phyloP scores from a whole-genome alignment of 2,113 vertebrate genomes.

The Chloroceryle aenea region DNA sequence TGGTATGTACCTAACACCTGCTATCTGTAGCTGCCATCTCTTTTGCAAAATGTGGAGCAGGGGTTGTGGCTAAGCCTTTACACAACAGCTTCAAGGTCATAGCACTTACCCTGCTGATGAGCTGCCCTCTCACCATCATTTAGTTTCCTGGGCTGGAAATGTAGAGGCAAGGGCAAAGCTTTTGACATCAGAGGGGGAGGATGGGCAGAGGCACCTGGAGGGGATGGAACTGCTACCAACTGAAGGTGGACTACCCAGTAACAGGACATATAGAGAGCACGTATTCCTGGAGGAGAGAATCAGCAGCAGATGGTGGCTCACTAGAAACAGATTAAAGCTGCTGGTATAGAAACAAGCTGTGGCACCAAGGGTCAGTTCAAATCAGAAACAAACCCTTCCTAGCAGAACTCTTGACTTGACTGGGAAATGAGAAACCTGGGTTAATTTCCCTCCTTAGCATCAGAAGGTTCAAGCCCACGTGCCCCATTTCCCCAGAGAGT shows the following conservation, averaged over 20 bases:
- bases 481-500: not conserved
- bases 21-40: not conserved
- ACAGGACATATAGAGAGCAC: fast-evolving
- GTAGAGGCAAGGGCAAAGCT: not conserved
- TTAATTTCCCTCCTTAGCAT: not conserved
- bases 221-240: not conserved
- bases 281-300: not conserved
- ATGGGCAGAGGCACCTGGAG: not conserved
- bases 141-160: not conserved
- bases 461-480: not conserved
- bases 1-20: fast-evolving
- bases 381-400: not conserved
- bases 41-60: not conserved
- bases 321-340: slow-evolving; percentile 2
- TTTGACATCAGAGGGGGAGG: not conserved
- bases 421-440: not conserved
- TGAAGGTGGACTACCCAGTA: not conserved
- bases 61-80: not conserved
- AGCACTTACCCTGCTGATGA: not conserved
- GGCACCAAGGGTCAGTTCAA: not conserved
- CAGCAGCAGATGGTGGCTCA: not conserved
- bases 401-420: not conserved
- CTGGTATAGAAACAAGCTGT: not conserved
- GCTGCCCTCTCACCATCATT: not conserved
- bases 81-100: not conserved